These are phyloP conservation scores for Micronycteris hirsuta DNA, from an alignment of 2,113 vertebrate species.

Conservation along the genomic window DNA sequence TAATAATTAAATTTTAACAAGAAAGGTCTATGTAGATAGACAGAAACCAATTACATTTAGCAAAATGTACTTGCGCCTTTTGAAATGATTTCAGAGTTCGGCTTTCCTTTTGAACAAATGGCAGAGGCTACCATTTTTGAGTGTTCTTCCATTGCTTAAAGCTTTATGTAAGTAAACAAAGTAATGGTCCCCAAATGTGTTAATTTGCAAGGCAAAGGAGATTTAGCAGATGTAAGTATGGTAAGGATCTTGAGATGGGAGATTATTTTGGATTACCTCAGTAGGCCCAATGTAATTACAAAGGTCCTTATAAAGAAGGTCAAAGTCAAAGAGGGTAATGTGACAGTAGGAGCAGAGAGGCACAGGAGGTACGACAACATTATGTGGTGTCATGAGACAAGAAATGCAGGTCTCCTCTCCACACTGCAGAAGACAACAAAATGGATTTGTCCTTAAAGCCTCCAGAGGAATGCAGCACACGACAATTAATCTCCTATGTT, in stretches of 20 bases:
- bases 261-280: not conserved
- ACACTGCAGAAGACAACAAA: not conserved
- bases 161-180: not conserved
- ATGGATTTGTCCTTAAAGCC: not conserved
- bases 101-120: slow-evolving; percentile 27
- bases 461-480: not conserved
- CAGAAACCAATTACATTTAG: slow-evolving; percentile 64
- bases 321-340: not conserved
- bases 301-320: not conserved
- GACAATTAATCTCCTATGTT: not conserved
- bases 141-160: not conserved
- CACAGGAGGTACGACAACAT: not conserved
- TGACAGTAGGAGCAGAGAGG: not conserved
- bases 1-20: slow-evolving; percentile 70
- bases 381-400: not conserved
- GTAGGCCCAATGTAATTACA: not conserved
- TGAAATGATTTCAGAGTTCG: slow-evolving; percentile 42
- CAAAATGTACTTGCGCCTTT: slow-evolving; percentile 46
- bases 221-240: not conserved
- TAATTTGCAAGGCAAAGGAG: not conserved
- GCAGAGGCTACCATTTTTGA: not conserved
- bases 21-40: slow-evolving; percentile 55
- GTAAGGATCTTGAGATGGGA: not conserved
- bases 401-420: not conserved
- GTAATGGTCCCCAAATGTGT: not conserved